Base-by-base conservation (phyloP, 1,140 invertebrate species). In the Hyles vespertilio region DNA sequence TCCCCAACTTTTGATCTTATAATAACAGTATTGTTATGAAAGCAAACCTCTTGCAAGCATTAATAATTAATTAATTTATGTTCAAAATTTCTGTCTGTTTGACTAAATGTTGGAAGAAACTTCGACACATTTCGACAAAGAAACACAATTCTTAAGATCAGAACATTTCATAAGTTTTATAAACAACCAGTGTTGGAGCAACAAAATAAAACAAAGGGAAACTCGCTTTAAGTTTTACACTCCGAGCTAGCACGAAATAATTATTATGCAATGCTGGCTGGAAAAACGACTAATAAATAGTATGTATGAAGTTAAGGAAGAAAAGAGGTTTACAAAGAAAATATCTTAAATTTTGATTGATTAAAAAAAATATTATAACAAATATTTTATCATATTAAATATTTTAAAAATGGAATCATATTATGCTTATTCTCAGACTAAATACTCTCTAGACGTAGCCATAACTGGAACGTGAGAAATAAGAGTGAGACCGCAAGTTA, bases 141-240 rank as follows among this genome's bases (percentile, higher is more conserved):
- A 34, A 51, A 51, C 9, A 51, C n/a, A 33, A 33, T 33, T 33
- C 50, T 9, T 1, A 0, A 10, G 33, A 10, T 51, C n/a, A 6
- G n/a, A 52, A 52, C 51, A 52, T 36, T 54, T 44, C 52, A 22
- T 54, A 43, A 54, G n/a, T 54, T 54, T 11, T 32, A 54, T 11
- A 54, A 36, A 54, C 34, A 54, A 44, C 43, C 32, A 32, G 5
- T 54, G 43, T 54, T 12, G 10, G 12, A 34, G 12, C 52, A 12
- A 54, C 12, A 44, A 22, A 54, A 54, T 54, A 36, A 54, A 54
- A 54, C 52, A 54, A 54, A 44, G 52, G 50, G 33, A 51, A 10
- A 33, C 50, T 51, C 22, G 33, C 22, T 51, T 32, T n/a, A 51
- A 51, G 32, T 51, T 51, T 51, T 33, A 32, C 50, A 51, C 32